A percentile compares a stretch with the other conserved stretches of the same genome.
Conservation (phyloP, 2,797 vertebrate genomes). For the Heliangelus exortis region DNA sequence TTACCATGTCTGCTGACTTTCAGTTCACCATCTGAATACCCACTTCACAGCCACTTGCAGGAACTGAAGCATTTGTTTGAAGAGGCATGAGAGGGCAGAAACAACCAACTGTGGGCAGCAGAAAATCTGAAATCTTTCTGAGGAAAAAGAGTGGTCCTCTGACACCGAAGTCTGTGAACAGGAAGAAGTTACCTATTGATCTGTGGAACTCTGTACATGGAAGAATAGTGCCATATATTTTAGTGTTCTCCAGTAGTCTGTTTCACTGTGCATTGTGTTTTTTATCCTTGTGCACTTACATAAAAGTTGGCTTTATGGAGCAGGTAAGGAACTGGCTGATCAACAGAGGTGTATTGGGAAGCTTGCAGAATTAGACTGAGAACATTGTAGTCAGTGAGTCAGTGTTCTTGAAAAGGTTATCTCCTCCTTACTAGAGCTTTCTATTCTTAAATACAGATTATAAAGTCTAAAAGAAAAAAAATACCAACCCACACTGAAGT, state of each 20-base stretch:
- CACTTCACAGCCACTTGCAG: neutral
- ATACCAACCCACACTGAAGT: accelerated
- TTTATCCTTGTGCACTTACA: neutral
- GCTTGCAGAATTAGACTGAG: neutral
- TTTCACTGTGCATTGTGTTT: neutral
- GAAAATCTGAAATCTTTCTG: neutral
- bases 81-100: neutral
- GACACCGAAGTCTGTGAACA: neutral
- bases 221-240: neutral
- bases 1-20: neutral
- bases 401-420: neutral
- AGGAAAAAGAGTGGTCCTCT: neutral
- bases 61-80: neutral
- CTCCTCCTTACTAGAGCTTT: neutral
- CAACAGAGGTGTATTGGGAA: neutral
- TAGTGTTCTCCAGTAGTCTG: neutral
- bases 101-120: neutral
- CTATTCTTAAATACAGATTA: neutral
- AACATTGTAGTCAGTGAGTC: neutral
- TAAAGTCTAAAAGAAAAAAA: neutral
- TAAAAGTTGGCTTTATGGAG: neutral
- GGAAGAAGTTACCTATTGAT: neutral
- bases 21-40: neutral
- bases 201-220: neutral
- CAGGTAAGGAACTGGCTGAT: neutral